phyloP scores from a whole-genome alignment of 2,113 vertebrate species.

The Nothoprocta perdicaria region DNA sequence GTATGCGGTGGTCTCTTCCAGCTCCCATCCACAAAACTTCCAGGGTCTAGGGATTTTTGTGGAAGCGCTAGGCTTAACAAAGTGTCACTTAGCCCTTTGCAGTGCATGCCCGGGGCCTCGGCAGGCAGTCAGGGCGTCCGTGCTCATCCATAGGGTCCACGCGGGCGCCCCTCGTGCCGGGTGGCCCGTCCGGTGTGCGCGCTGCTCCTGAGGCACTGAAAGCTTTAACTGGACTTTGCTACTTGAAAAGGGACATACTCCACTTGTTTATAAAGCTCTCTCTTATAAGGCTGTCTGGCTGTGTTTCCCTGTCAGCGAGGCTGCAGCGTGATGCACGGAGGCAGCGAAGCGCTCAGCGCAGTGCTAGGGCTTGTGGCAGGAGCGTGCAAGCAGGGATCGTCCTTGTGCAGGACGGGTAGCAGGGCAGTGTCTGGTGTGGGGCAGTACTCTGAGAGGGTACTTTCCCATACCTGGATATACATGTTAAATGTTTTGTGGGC shows the following conservation, averaged over 20 bases:
- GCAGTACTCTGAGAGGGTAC: background rate
- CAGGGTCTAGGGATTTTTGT: conserved; percentile 26
- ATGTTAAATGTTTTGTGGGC: background rate
- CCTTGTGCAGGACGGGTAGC: background rate
- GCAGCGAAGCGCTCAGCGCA: conserved; percentile 10
- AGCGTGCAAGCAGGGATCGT: background rate
- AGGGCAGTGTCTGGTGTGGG: background rate
- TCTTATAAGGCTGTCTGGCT: conserved; percentile 81
- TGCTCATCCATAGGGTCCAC: conserved; percentile 21
- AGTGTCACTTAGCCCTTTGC: conserved; percentile 38
- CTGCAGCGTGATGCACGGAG: conserved; percentile 47
- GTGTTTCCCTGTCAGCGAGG: conserved; percentile 56
- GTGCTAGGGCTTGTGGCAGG: background rate
- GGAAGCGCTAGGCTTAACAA: background rate
- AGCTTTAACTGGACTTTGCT: conserved; percentile 60
- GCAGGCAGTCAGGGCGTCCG: conserved; percentile 32
- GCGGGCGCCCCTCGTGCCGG: conserved; percentile 49
- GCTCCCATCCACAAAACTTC: conserved; percentile 69
- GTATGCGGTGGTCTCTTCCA: conserved; percentile 74
- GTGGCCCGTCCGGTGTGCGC: conserved; percentile 29
- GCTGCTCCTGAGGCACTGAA: conserved; percentile 64
- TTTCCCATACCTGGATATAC: background rate
- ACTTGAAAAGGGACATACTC: conserved; percentile 79
- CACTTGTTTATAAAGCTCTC: conserved; percentile 86
- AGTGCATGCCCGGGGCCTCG: conserved; percentile 49